phyloP scores from a whole-genome alignment of 2,113 vertebrate species.

The Deroptyus accipitrinus region DNA sequence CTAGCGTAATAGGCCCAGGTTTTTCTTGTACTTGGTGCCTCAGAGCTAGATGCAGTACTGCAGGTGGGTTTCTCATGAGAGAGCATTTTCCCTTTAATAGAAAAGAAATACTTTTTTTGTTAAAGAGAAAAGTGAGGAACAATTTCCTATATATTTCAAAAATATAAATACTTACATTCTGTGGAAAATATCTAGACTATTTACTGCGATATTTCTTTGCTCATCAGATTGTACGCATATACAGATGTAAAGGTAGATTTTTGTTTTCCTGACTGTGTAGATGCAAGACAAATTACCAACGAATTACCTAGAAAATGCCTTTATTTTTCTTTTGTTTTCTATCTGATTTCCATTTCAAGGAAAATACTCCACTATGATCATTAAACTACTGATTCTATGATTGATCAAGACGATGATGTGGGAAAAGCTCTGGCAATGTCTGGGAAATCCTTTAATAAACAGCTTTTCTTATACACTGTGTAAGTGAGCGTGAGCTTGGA shows the following conservation, averaged over 20 bases:
- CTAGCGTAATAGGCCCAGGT: not conserved
- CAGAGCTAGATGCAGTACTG: not conserved
- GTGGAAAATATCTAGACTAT: not conserved
- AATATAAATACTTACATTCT: not conserved
- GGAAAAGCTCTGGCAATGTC: not conserved
- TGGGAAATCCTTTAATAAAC: not conserved
- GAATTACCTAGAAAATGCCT: not conserved
- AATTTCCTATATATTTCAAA: not conserved
- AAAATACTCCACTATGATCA: not conserved
- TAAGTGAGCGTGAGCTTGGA: not conserved
- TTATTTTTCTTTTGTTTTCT: not conserved
- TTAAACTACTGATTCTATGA: not conserved
- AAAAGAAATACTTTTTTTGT: not conserved
- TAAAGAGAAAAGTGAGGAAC: not conserved
- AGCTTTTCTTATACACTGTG: not conserved
- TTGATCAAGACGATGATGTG: not conserved
- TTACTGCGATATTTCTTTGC: not conserved
- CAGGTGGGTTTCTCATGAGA: not conserved
- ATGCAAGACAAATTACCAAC: not conserved
- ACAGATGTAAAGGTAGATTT: not conserved
- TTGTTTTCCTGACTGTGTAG: not conserved
- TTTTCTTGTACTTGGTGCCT: not conserved
- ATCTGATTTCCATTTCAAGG: not conserved
- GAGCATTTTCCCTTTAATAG: not conserved
- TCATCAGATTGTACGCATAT: not conserved